These are phyloP conservation scores for Lymantria dispar DNA, from an alignment of 2,888 invertebrate species.

Conservation along the genomic window DNA sequence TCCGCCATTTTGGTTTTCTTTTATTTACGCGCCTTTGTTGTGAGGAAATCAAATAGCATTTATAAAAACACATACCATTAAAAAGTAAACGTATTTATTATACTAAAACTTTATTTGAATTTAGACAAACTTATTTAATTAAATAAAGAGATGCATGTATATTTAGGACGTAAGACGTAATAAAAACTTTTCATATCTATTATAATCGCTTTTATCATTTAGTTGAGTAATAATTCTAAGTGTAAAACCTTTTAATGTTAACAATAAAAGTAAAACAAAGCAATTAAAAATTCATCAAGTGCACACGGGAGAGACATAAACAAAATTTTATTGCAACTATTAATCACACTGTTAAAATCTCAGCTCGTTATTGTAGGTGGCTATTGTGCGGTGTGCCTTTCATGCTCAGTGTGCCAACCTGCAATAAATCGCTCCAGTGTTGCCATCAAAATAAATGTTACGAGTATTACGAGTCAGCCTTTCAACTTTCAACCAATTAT, in stretches of 20 bases:
- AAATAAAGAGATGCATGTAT: too few species aligned
- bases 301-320: conserved; percentile 29
- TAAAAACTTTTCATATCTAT: too few species aligned
- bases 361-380: conserved; percentile 26
- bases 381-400: conserved; percentile 38
- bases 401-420: conserved; percentile 30
- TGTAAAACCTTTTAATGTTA: background rate
- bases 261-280: conserved; percentile 27
- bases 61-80: conserved; percentile 3
- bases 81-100: background rate
- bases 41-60: conserved; percentile 22
- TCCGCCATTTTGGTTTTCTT: conserved; percentile 40
- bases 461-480: conserved; percentile 29
- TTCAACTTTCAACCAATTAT: conserved; percentile 41
- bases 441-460: conserved; percentile 36
- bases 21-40: conserved; percentile 31
- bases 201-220: too few species aligned
- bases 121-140: too few species aligned
- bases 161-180: too few species aligned
- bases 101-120: background rate
- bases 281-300: conserved; percentile 38
- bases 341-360: conserved; percentile 37
- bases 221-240: background rate
- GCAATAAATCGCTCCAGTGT: conserved; percentile 34
- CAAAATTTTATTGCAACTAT: conserved; percentile 31